Evolutionary conservation across 2,888 invertebrate species (phyloP), one percentile per base, ranked within the genome.

Genomic region (Rhaphigaster nebulosa): DNA sequence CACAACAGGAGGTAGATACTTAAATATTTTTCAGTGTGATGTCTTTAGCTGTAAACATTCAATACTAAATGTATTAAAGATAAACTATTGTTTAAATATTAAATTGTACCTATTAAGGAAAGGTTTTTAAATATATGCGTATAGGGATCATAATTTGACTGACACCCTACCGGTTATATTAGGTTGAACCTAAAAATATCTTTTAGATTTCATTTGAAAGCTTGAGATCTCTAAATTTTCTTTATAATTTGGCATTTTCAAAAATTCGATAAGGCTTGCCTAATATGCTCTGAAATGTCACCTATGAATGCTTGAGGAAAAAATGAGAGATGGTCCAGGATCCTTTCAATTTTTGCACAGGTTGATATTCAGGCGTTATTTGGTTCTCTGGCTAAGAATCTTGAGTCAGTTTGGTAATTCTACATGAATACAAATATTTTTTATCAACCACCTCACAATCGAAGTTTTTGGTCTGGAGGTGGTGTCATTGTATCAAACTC

Each of bases 1-100:
- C 91, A 97, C 97, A 0, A 95, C 96, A 0, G 97, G 97, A 38
- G 97, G 97, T 92, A 90, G 90, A 90, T 90, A 34, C 26, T 76
- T 76, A 76, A 76, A 34, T 60, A 56, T 38, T 60, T 56, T n/a
- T 23, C 34, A 60, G 45, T 90, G 38, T 90, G 70, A 45, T 26
- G 80, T 80, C 34, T 80, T 76, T 76, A 38, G 34, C 8, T 76
- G 34, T 76, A 76, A 70, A 76, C 5, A 38, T 70, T 15, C 5
- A 8, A 56, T 26, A 56, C 10, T 13, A 60, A 60, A n/a, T 60
- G 2, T 88, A 54, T 52, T 23, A 54, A 60, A 60, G 87, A 41
- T 87, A 45, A 50, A 87, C 12, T 87, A 70, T 34, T 70, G 15
- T 70, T 29, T 34, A 15, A n/a, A 15, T 26, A 13, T 23, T 60